Base-by-base conservation (phyloP, 2,888 invertebrate genomes). In the Hirtodrosophila confusa region DNA sequence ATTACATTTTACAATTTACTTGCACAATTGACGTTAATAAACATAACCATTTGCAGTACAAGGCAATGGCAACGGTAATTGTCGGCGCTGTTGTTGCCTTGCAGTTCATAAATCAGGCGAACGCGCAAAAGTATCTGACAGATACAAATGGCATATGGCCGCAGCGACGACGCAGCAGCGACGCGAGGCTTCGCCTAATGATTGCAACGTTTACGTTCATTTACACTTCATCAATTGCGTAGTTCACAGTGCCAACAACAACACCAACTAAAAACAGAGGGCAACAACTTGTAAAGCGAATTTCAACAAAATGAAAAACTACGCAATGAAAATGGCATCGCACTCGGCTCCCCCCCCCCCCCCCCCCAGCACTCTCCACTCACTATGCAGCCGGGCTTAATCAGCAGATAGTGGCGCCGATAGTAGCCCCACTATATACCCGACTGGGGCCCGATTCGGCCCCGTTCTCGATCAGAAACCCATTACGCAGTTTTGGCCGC, bases 141-240 rank as follows among this genome's bases (percentile, higher is more conserved):
- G 86, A 85, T 85, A 85, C 86, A 87, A 87, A 84, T 79, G 63
- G 82, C 84, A 70, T 69, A 67, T 71, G 70, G 60, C 54, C 44
- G 50, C 17, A 29, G 54, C n/a, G 53, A 51, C 55, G 44, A 31
- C 31, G 68, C 45, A 27, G 27, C 27, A 3, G 37, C 56, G 49
- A 63, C 53, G 53, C 54, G 39, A 37, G 39, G 56, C 53, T 24
- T 57, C 62, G 50, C 64, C 62, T 75, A 80, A 80, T 83, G 69
- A 80, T 80, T 74, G 71, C 80, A 72, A 65, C 78, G 69, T 69
- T 84, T 74, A 73, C 78, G 84, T 78, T 78, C 75, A 86, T 78
- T 84, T 75, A 73, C 80, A 78, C 76, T 79, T 74, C 85, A 85
- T 79, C 87, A 82, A 87, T 73, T 85, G 87, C 85, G 87, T 86